Percentiles rank a stretch among this genome's conserved stretches.
Evolutionary conservation across 1,140 invertebrate species (phyloP).

Genomic region (Plodia interpunctella): DNA sequence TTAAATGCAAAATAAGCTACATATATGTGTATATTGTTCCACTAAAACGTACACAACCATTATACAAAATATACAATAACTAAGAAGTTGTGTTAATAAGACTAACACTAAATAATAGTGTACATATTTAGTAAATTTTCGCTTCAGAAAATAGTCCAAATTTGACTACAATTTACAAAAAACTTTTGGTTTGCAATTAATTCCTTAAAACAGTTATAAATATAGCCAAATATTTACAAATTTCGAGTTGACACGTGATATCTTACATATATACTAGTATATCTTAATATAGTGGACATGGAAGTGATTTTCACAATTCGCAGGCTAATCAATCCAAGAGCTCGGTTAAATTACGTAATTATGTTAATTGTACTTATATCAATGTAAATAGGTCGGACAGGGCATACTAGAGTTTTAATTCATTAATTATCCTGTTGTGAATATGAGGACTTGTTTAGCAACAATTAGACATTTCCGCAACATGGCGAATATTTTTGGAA

Average conservation of each 20-base stretch:
- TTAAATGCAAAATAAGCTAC: slow-evolving; percentile 46
- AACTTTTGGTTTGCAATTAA: slow-evolving; percentile 37
- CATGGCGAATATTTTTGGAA: background rate
- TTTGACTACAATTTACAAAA: slow-evolving; percentile 20
- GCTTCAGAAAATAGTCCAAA: slow-evolving; percentile 40
- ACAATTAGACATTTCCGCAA: background rate
- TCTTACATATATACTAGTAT: slow-evolving; percentile 16
- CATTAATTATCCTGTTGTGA: background rate
- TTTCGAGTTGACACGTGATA: slow-evolving; percentile 22
- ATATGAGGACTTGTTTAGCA: background rate
- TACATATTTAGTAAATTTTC: slow-evolving; percentile 21
- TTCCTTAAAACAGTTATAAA: slow-evolving; percentile 28
- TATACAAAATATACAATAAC: slow-evolving; percentile 19
- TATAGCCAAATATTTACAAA: slow-evolving; percentile 41
- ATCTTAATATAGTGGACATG: slow-evolving; percentile 42
- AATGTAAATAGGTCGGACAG: slow-evolving; percentile 9
- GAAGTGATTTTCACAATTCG: slow-evolving; percentile 33
- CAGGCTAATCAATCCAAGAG: slow-evolving; percentile 24
- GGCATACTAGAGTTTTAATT: background rate
- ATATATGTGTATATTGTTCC: slow-evolving; percentile 28
- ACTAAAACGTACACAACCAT: slow-evolving; percentile 47
- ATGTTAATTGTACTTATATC: slow-evolving; percentile 17
- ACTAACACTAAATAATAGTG: background rate
- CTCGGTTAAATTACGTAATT: slow-evolving; percentile 11
- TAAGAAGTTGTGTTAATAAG: background rate